A percentile compares a stretch with the other conserved stretches of the same genome.
Conservation (phyloP, 2,797 vertebrate genomes). For the Chromis chromis region DNA sequence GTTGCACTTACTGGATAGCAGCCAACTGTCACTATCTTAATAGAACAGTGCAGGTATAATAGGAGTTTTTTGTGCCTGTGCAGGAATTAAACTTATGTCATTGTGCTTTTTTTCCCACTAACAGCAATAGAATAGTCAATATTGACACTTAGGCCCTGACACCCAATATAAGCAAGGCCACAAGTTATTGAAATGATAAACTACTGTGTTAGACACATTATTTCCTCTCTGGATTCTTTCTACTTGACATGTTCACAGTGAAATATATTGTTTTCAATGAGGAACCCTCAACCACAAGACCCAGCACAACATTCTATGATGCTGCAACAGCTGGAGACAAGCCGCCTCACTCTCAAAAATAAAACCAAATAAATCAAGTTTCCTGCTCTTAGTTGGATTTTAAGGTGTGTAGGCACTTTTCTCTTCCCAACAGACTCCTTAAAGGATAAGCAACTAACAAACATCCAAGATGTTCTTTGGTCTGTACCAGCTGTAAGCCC, state of each 20-base stretch:
- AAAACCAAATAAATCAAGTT: not conserved
- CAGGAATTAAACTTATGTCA: constrained; percentile 39
- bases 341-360: constrained; percentile 12
- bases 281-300: not conserved
- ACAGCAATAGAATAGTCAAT: constrained; percentile 16
- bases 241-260: not conserved
- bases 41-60: constrained; percentile 38
- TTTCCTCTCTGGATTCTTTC: not conserved
- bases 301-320: constrained; percentile 16
- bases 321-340: constrained; percentile 21
- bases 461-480: constrained; percentile 41
- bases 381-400: constrained; percentile 15
- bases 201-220: constrained; percentile 3
- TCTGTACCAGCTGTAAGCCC: constrained; percentile 43
- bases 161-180: constrained; percentile 19
- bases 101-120: constrained; percentile 11
- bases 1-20: constrained; percentile 49
- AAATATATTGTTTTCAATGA: constrained; percentile 4
- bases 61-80: constrained; percentile 23
- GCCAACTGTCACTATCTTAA: constrained; percentile 60
- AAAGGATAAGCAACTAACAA: constrained; percentile 46
- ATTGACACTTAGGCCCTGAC: constrained; percentile 31
- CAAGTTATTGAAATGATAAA: constrained; percentile 28
- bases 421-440: constrained; percentile 47
- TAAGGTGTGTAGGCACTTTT: constrained; percentile 16